A percentile compares a stretch with the other conserved stretches of the same genome.
Evolutionary conservation across 1,140 invertebrate species (phyloP).

Genomic region (Eufriesea mexicana): DNA sequence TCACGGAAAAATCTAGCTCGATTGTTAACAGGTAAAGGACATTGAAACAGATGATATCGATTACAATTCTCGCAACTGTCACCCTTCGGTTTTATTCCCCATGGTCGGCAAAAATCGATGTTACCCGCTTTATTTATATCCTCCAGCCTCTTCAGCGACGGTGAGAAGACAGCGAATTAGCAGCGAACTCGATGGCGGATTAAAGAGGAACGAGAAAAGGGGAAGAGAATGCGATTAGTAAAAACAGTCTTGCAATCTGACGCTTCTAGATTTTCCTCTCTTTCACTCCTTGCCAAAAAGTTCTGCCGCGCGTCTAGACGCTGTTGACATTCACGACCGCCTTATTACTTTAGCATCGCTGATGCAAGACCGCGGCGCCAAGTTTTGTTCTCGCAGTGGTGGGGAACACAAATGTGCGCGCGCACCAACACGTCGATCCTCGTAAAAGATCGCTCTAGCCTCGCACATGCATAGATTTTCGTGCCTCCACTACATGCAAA

Average conservation of each 20-base stretch:
- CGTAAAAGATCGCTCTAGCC: not conserved
- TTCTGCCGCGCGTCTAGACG: constrained; percentile 12
- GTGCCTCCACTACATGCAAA: not conserved
- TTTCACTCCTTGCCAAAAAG: constrained; percentile 9
- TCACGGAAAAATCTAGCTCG: not conserved
- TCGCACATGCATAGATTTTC: not conserved
- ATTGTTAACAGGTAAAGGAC: constrained; percentile 32
- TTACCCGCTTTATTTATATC: constrained; percentile 60
- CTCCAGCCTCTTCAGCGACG: not conserved
- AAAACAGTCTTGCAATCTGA: not conserved
- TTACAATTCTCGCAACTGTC: constrained; percentile 51
- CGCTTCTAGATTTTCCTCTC: constrained; percentile 6
- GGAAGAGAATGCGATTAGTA: not conserved
- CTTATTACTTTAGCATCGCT: constrained; percentile 33
- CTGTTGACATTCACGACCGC: constrained; percentile 38
- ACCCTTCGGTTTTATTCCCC: constrained; percentile 45
- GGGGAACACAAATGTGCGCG: not conserved
- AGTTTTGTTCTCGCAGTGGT: constrained; percentile 12
- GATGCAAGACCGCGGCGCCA: constrained; percentile 29
- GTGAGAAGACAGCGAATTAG: not conserved
- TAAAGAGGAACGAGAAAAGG: not conserved
- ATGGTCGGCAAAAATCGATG: constrained; percentile 53
- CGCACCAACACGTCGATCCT: not conserved
- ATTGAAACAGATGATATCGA: constrained; percentile 46
- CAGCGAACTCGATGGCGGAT: constrained; percentile 26